phyloP scores from a whole-genome alignment of 2,888 invertebrate genomes.

The Epinotia demarniana region DNA sequence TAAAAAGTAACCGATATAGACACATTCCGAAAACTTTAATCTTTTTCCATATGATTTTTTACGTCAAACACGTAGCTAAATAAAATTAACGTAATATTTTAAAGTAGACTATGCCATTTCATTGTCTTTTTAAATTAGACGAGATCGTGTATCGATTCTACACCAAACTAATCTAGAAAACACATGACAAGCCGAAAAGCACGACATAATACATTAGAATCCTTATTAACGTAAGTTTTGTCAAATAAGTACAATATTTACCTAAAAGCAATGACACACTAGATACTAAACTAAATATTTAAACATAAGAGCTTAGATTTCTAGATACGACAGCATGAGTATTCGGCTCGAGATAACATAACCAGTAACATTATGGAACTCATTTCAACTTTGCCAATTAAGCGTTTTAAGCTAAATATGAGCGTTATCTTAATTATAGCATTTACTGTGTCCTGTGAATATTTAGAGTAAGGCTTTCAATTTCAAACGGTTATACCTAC shows the following conservation, averaged over 20 bases:
- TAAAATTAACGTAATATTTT: too few species aligned
- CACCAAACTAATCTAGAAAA: too few species aligned
- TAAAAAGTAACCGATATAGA: too few species aligned
- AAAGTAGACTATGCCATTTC: too few species aligned
- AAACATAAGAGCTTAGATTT: slow-evolving; percentile 20
- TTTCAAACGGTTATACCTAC: background rate
- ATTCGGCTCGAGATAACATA: slow-evolving; percentile 16
- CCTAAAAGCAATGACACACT: slow-evolving; percentile 29
- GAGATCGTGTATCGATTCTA: too few species aligned
- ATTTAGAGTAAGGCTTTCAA: background rate
- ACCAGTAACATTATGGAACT: slow-evolving; percentile 27
- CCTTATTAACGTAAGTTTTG: slow-evolving; percentile 15
- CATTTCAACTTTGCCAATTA: slow-evolving; percentile 35
- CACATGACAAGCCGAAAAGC: background rate
- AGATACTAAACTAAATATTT: slow-evolving; percentile 23
- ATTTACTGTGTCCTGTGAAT: slow-evolving; percentile 11
- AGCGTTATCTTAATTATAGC: slow-evolving; percentile 29
- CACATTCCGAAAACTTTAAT: too few species aligned
- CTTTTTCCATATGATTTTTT: too few species aligned
- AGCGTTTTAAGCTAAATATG: slow-evolving; percentile 27
- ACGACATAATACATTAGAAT: slow-evolving; percentile 12
- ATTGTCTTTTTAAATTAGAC: too few species aligned
- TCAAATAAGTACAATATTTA: slow-evolving; percentile 15
- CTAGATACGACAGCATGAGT: slow-evolving; percentile 24
- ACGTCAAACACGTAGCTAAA: too few species aligned